A percentile compares a stretch with the other conserved stretches of the same genome.
phyloP scores from a whole-genome alignment of 1,140 invertebrate species.

The Phymorhynchus buccinoides region DNA sequence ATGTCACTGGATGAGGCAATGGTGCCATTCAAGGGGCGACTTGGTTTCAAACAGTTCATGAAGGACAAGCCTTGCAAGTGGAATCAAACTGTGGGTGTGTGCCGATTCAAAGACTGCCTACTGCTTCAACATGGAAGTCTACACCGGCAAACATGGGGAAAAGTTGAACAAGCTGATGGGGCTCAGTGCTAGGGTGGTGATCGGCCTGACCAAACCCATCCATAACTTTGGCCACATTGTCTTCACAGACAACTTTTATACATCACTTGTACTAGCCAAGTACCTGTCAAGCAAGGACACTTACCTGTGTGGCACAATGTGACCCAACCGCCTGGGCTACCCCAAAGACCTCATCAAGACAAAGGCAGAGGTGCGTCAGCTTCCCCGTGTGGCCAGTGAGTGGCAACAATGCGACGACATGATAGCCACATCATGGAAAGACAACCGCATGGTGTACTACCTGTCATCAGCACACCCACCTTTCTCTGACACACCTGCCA shows the following conservation, averaged over 20 bases:
- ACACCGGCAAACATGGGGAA: constrained; percentile 37
- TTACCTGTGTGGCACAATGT: constrained; percentile 42
- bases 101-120: constrained; percentile 45
- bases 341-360: constrained; percentile 26
- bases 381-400: neutral
- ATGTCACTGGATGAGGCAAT: constrained; percentile 53
- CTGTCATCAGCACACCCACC: constrained; percentile 39
- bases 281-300: constrained; percentile 66
- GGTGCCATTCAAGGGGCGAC: constrained; percentile 43
- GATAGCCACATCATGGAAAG: constrained; percentile 45
- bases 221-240: constrained; percentile 71
- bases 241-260: too few species aligned
- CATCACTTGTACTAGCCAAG: constrained; percentile 62
- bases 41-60: constrained; percentile 46
- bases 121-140: constrained; percentile 41
- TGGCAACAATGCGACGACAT: constrained; percentile 1
- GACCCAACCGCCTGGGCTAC: constrained; percentile 41
- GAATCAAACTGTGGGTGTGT: constrained; percentile 49
- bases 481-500: neutral
- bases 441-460: constrained; percentile 43
- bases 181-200: constrained; percentile 64
- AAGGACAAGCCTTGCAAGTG: constrained; percentile 49
- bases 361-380: neutral
- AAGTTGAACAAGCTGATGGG: constrained; percentile 39
- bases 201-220: constrained; percentile 59